Evolutionary conservation across 2,113 vertebrate species (phyloP).

Genomic region (Oncorhynchus keta): DNA sequence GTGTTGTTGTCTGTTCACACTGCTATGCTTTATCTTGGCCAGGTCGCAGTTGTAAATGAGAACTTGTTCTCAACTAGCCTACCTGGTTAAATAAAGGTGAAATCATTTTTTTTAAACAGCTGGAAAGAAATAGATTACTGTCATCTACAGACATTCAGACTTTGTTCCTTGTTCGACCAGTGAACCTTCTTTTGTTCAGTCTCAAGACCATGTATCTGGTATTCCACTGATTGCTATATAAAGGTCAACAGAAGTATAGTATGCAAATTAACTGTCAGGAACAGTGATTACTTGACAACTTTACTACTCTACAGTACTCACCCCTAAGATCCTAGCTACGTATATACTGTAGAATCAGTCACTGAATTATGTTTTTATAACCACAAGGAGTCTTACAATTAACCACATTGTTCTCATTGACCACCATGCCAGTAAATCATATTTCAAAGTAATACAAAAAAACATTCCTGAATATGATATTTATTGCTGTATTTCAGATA

Average conservation of each 20-base stretch:
- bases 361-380: neutral
- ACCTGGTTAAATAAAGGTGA: no score
- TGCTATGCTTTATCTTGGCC: no score
- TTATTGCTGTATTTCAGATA: no score
- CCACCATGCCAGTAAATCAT: no score
- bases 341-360: no score
- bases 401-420: no score
- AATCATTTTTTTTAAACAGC: constrained; percentile 44
- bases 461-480: no score
- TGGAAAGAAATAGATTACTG: constrained; percentile 68
- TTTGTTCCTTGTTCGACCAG: neutral
- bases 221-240: neutral
- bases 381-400: neutral
- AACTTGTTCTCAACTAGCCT: no score
- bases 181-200: neutral
- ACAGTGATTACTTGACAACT: neutral
- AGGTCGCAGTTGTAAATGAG: no score
- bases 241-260: neutral
- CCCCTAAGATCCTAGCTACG: no score
- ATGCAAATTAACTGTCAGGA: neutral
- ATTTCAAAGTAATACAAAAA: no score
- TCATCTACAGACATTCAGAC: constrained; percentile 15
- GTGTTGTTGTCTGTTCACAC: no score
- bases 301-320: neutral
- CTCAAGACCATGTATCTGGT: neutral